Evolutionary conservation across 2,888 invertebrate genomes (phyloP), one percentile per base, ranked within the genome.

Genomic region (Apantesis nais): DNA sequence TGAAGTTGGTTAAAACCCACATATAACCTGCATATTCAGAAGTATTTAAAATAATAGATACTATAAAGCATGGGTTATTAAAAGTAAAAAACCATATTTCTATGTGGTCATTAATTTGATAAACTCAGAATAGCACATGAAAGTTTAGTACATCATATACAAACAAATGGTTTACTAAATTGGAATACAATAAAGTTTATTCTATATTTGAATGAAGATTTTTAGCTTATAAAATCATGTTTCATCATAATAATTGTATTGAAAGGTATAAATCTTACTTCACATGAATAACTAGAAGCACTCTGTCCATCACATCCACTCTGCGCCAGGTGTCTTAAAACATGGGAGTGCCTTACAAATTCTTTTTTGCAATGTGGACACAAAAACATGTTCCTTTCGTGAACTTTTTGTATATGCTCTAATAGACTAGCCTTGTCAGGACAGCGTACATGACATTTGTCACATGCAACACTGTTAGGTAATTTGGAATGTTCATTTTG

Each of bases 301-400:
- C 74, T 77, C n/a, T 83, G 86, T 8, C 97, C 97, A 88, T 96
- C 96, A 87, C 97, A 97, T n/a, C 96, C 97, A 67, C 96, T 96
- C 83, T 97, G 97, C 60, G 95, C 89, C 86, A 97, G 94, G 84
- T 97, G 97, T 29, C 97, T 92, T 75, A 97, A 93, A 61, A 98
- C 95, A 90, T 98, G 98, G 80, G 97, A 97, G 74, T 96, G 97
- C 71, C 98, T 94, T 1, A 97, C 97, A 89, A 98, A 98, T 74
- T 96, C 96, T 80, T 96, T 96, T 41, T 96, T 95, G 84, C 98
- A 98, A 70, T 96, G 93, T 48, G 95, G 95, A 88, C 98, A 98
- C 39, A 95, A 95, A 83, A 95, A 97, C 60, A 87, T 81, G 22
- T 81, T 82, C 68, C 90, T 83, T 4, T 91, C 85, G 64, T 96